A percentile compares a stretch with the other conserved stretches of the same genome.
These are phyloP conservation scores for Ceriagrion tenellum DNA, from an alignment of 2,888 invertebrate species.

Conservation along the genomic window DNA sequence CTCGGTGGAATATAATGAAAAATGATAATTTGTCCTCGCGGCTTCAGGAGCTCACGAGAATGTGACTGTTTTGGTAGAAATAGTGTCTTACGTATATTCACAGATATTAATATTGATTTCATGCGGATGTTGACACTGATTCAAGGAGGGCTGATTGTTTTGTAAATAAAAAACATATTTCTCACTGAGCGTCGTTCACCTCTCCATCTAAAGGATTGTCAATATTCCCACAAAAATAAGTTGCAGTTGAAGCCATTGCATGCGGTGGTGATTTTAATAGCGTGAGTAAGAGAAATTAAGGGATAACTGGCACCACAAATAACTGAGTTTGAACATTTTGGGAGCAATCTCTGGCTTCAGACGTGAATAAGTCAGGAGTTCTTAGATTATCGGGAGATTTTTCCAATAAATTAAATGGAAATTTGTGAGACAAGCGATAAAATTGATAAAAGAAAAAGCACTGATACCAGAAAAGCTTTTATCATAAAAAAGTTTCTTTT, in stretches of 20 bases:
- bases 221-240: no score
- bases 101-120: neutral
- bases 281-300: neutral
- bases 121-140: no score
- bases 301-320: neutral
- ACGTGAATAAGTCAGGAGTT: neutral
- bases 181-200: no score
- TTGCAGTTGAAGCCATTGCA: no score
- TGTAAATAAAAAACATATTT: no score
- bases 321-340: neutral
- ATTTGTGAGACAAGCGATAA: neutral
- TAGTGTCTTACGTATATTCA: neutral
- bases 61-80: no score
- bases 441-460: neutral
- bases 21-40: no score
- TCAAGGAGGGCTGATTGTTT: no score
- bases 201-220: no score
- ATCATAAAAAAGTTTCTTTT: neutral
- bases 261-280: neutral
- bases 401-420: neutral
- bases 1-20: no score
- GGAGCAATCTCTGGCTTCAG: neutral
- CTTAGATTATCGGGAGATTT: neutral
- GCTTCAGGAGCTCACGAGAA: no score
- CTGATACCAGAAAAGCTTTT: neutral